Percentiles rank a stretch among this genome's conserved stretches.
These are phyloP conservation scores for Cheilosia soror DNA, from an alignment of 2,888 invertebrate genomes.

Conservation along the genomic window DNA sequence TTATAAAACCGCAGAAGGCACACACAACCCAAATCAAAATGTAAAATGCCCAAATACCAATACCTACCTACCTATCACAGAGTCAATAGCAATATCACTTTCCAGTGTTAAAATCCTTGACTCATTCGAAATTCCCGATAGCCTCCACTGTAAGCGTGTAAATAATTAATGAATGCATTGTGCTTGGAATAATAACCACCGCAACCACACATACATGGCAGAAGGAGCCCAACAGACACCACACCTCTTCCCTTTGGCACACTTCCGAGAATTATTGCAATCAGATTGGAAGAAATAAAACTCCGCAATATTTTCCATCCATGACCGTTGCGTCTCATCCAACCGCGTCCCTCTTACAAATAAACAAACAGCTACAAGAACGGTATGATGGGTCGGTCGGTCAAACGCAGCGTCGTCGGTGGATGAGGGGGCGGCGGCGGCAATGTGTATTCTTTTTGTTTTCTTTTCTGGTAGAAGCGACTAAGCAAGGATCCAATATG, in stretches of 20 bases:
- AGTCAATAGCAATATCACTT: constrained; percentile 19
- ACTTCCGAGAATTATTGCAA: constrained; percentile 67
- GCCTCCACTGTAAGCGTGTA: constrained; percentile 2
- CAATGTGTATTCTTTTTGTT: constrained; percentile 8
- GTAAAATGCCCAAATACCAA: not conserved
- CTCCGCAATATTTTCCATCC: constrained; percentile 32
- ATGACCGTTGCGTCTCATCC: constrained; percentile 2
- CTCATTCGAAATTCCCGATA: constrained; percentile 50
- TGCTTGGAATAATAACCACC: constrained; percentile 51
- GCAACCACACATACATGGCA: constrained; percentile 11
- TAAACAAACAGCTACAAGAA: constrained; percentile 1
- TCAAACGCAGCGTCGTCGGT: constrained; percentile 33
- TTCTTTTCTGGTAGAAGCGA: constrained; percentile 14
- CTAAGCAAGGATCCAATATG: constrained; percentile 52
- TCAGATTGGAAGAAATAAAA: constrained; percentile 55
- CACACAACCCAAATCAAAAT: not conserved
- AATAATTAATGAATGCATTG: constrained; percentile 55
- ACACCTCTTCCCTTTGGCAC: constrained; percentile 61
- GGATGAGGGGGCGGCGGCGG: not conserved
- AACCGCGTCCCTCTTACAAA: not conserved
- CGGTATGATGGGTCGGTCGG: constrained; percentile 13
- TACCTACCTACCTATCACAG: not conserved
- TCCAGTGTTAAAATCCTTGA: constrained; percentile 59
- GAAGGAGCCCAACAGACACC: constrained; percentile 22
- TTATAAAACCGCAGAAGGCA: not conserved